phyloP scores from a whole-genome alignment of 2,797 vertebrate species.

The Catostomus latipinnis region DNA sequence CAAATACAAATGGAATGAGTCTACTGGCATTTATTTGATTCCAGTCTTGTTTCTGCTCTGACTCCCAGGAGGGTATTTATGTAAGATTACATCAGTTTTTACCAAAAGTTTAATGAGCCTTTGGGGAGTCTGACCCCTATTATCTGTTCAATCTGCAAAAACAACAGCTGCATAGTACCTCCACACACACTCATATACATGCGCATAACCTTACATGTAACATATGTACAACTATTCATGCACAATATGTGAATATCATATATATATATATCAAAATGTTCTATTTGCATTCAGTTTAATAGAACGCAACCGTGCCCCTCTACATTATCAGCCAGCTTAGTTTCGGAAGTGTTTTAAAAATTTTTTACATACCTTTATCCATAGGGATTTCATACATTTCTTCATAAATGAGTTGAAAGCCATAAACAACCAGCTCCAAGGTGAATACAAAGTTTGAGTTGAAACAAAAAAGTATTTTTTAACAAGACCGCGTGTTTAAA shows the following conservation, averaged over 20 bases:
- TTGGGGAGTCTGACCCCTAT: constrained; percentile 69
- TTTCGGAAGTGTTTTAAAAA: background rate
- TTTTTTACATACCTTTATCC: background rate
- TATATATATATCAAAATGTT: background rate
- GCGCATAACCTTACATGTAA: constrained; percentile 19
- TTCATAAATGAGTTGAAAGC: no score
- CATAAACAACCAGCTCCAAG: no score
- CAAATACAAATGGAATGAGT: constrained; percentile 47
- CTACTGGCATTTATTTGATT: constrained; percentile 60
- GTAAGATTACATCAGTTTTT: constrained; percentile 76
- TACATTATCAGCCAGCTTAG: no score
- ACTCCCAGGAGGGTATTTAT: constrained; percentile 73
- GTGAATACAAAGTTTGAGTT: no score
- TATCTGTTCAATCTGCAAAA: constrained; percentile 70
- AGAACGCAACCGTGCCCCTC: no score
- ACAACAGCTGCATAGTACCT: constrained; percentile 68
- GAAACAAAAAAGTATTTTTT: no score
- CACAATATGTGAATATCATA: constrained; percentile 2
- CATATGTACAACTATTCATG: constrained; percentile 5
- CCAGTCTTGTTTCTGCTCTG: constrained; percentile 59
- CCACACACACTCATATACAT: constrained; percentile 44
- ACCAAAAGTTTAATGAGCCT: constrained; percentile 76
- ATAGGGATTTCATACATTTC: no score
- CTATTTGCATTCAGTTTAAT: background rate
- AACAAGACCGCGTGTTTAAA: no score